Evolutionary conservation across 2,888 invertebrate species (phyloP).

Genomic region (Uropetala carovei): DNA sequence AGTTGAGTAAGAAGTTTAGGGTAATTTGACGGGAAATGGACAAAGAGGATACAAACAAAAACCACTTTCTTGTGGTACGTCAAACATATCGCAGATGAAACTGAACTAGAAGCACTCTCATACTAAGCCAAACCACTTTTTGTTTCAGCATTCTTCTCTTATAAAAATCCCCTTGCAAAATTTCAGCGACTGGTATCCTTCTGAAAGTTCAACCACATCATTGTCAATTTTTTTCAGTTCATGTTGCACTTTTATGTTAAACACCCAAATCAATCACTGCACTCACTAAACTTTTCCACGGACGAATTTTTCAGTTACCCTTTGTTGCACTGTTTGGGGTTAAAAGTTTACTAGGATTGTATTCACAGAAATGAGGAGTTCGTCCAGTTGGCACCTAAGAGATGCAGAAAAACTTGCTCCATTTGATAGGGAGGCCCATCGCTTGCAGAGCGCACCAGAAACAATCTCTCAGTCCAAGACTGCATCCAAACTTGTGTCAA

Average conservation of each 20-base stretch:
- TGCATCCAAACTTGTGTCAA: conserved; percentile 2
- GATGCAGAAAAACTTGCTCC: not conserved
- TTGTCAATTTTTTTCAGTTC: conserved; percentile 7
- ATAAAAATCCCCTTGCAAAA: conserved; percentile 18
- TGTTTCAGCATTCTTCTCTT: conserved; percentile 29
- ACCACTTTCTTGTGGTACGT: conserved; percentile 21
- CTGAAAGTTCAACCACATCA: conserved; percentile 39
- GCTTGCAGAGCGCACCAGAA: not conserved
- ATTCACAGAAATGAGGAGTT: not conserved
- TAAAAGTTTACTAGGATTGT: not conserved
- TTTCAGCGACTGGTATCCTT: conserved; percentile 49
- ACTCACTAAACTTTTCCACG: conserved; percentile 53
- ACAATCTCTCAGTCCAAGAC: not conserved
- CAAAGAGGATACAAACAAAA: not conserved
- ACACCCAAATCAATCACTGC: conserved; percentile 20
- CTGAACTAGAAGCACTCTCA: conserved; percentile 16
- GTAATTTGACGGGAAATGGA: not conserved
- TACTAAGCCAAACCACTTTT: conserved; percentile 39
- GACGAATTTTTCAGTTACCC: conserved; percentile 49
- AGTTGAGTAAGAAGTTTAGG: not conserved
- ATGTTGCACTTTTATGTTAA: conserved; percentile 29
- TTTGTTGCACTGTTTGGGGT: conserved; percentile 36
- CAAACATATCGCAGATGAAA: conserved; percentile 34
- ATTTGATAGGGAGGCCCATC: not conserved
- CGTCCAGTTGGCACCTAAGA: not conserved